Percentiles rank a stretch among this genome's conserved stretches.
Evolutionary conservation across 2,797 vertebrate genomes (phyloP).

Genomic region (Crax fasciolata): DNA sequence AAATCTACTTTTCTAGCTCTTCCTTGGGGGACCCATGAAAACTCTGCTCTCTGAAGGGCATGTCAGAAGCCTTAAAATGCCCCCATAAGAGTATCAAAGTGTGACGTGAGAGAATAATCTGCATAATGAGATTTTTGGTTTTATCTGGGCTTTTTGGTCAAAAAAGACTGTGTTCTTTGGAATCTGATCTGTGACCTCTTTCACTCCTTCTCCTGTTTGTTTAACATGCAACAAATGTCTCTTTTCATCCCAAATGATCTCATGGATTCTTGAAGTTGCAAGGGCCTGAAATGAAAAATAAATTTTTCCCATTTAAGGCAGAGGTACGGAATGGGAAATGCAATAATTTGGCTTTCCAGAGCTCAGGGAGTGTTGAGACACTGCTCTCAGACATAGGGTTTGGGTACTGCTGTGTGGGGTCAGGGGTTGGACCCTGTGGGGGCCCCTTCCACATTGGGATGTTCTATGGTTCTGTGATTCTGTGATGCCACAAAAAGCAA

Average conservation of each 20-base stretch:
- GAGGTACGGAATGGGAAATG: background rate
- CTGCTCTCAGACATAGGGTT: too few species aligned
- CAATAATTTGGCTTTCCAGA: background rate
- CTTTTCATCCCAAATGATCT: background rate
- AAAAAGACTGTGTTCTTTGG: background rate
- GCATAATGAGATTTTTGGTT: slow-evolving; percentile 25
- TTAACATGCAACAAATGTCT: background rate
- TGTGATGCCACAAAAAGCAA: too few species aligned
- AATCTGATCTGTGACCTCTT: background rate
- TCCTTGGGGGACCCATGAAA: background rate
- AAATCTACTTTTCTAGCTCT: background rate
- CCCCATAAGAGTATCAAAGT: background rate
- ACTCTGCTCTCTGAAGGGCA: background rate
- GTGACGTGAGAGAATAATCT: background rate
- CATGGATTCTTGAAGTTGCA: background rate
- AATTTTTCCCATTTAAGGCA: background rate
- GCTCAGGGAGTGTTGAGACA: too few species aligned
- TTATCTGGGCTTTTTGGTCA: slow-evolving; percentile 18
- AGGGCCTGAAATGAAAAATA: background rate
- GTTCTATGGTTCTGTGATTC: too few species aligned
- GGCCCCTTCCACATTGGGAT: too few species aligned
- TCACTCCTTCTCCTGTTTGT: background rate
- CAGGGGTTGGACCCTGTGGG: too few species aligned
- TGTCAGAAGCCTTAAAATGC: background rate
- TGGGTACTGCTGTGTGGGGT: too few species aligned